A percentile compares a stretch with the other conserved stretches of the same genome.
These are phyloP conservation scores for Mareca strepera DNA, from an alignment of 2,797 vertebrate genomes.

Conservation along the genomic window DNA sequence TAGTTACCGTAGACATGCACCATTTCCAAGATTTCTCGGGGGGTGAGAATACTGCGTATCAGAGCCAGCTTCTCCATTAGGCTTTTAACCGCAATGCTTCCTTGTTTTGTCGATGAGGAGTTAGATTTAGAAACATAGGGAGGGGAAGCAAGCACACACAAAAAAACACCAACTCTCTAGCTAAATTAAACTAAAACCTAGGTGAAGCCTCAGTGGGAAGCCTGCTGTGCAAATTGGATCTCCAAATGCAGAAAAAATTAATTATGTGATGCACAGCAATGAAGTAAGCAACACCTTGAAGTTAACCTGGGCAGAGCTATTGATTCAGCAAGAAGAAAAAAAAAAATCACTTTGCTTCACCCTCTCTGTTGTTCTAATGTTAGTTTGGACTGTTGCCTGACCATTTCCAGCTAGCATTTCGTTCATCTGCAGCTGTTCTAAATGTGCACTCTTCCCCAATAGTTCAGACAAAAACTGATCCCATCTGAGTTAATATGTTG, in stretches of 20 bases:
- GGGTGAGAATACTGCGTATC: conserved; percentile 60
- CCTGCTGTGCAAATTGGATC: neutral
- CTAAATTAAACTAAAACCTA: conserved; percentile 64
- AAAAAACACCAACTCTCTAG: conserved; percentile 28
- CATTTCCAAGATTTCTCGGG: conserved; percentile 68
- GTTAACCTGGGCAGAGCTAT: conserved; percentile 38
- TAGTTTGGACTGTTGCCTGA: conserved; percentile 65
- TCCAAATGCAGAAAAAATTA: conserved; percentile 45
- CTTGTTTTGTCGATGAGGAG: conserved; percentile 51
- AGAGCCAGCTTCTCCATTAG: conserved; percentile 65
- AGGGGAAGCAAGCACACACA: conserved; percentile 14
- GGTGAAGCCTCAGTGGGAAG: conserved; percentile 40
- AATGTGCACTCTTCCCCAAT: neutral
- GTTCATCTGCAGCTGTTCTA: conserved; percentile 59
- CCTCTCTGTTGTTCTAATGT: conserved; percentile 11
- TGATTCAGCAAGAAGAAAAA: conserved; percentile 52
- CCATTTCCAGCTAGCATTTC: conserved; percentile 17
- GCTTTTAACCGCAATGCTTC: conserved; percentile 52
- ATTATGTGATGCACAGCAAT: conserved; percentile 43
- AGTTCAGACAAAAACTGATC: conserved; percentile 36
- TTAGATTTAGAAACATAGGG: neutral
- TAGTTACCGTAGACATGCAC: conserved; percentile 41
- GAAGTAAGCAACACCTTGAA: conserved; percentile 56
- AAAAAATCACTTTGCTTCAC: conserved; percentile 35
- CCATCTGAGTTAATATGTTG: conserved; percentile 11